Conservation (phyloP, 2,113 vertebrate genomes). For the Centropristis striata region DNA sequence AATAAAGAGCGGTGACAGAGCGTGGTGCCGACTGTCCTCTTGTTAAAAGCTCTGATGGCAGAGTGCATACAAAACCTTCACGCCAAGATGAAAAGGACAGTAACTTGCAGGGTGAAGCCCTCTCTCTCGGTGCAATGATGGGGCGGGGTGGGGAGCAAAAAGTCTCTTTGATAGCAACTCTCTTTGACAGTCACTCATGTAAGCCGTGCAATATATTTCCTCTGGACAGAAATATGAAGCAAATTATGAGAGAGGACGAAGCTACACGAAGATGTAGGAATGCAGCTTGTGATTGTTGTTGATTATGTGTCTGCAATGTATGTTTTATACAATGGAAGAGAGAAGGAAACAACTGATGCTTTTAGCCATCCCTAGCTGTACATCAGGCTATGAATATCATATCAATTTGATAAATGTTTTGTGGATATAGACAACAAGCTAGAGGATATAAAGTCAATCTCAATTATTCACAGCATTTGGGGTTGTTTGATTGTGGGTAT, state of each 20-base stretch:
- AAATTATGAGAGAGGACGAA: background rate
- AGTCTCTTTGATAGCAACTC: slow-evolving; percentile 36
- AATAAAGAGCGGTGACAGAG: slow-evolving; percentile 71
- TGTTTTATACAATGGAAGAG: background rate
- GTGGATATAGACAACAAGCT: background rate
- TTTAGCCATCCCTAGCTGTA: background rate
- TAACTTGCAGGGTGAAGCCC: slow-evolving; percentile 61
- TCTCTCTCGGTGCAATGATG: slow-evolving; percentile 40
- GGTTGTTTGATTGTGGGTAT: background rate
- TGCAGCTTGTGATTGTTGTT: background rate
- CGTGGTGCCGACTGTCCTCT: slow-evolving; percentile 51
- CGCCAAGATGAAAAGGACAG: slow-evolving; percentile 69
- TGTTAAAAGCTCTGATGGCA: slow-evolving; percentile 69
- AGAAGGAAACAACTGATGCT: background rate
- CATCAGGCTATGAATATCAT: slow-evolving; percentile 4
- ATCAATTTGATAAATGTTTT: background rate
- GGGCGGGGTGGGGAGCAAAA: slow-evolving; percentile 25
- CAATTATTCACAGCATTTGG: background rate
- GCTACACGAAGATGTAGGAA: background rate
- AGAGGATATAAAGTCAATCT: background rate
- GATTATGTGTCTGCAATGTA: background rate
- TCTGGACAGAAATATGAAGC: slow-evolving; percentile 3
- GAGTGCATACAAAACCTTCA: slow-evolving; percentile 49
- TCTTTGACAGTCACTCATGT: slow-evolving; percentile 12
- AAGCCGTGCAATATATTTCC: slow-evolving; percentile 5